Conservation (phyloP, 2,888 invertebrate species). For the Calliphora vomitoria region DNA sequence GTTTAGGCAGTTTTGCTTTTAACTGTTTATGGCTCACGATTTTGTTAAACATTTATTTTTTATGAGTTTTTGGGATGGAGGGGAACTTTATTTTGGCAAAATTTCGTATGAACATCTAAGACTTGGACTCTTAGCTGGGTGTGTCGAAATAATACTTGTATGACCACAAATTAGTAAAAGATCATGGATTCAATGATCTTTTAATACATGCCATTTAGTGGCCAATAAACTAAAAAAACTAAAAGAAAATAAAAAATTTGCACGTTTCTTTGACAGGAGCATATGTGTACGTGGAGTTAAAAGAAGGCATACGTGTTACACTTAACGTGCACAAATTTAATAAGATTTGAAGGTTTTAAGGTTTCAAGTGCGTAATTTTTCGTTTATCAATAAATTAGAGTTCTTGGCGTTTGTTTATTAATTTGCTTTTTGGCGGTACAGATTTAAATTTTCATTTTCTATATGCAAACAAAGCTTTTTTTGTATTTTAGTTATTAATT, state of each 20-base stretch:
- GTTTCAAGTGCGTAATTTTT: background rate
- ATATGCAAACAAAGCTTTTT: too few relatives aligned
- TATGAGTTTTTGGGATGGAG: slow-evolving; percentile 25
- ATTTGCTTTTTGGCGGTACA: background rate
- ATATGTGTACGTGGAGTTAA: background rate
- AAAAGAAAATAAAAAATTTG: background rate
- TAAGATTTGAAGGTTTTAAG: background rate
- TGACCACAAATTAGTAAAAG: slow-evolving; percentile 69
- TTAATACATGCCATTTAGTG: slow-evolving; percentile 52
- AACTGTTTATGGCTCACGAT: slow-evolving; percentile 69
- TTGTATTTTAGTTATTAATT: background rate
- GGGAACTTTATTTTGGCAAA: slow-evolving; percentile 1
- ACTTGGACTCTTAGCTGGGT: slow-evolving; percentile 43
- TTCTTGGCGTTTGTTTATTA: slow-evolving; percentile 4
- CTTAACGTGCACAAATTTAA: slow-evolving; percentile 14
- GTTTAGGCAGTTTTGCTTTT: slow-evolving; percentile 47
- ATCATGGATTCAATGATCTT: slow-evolving; percentile 58
- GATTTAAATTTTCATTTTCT: background rate
- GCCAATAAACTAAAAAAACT: slow-evolving; percentile 39
- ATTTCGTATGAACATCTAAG: background rate
- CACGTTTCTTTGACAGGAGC: background rate
- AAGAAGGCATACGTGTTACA: slow-evolving; percentile 7
- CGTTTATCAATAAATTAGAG: background rate
- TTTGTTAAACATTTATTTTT: slow-evolving; percentile 64
- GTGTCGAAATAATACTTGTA: slow-evolving; percentile 61